Conservation (phyloP, 2,113 vertebrate species). For the Oncorhynchus kisutch region DNA sequence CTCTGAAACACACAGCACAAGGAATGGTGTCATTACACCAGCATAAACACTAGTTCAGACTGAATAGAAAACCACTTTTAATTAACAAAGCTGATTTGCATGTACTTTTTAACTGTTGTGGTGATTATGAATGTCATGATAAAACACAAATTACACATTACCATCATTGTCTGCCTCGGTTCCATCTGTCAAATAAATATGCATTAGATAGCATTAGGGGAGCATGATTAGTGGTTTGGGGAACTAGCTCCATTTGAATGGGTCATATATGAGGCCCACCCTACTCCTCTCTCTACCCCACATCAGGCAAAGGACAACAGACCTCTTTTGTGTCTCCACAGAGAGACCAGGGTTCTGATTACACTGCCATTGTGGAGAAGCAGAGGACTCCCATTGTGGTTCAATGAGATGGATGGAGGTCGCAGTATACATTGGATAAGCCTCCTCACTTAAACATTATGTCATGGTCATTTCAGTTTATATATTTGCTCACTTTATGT, state of each 20-base stretch:
- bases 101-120: background rate
- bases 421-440: background rate
- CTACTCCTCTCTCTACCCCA: background rate
- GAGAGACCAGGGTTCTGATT: background rate
- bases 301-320: background rate
- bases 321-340: background rate
- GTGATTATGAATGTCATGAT: background rate
- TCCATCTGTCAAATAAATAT: background rate
- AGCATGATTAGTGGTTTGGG: background rate
- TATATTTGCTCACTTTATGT: background rate
- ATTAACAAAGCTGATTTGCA: background rate
- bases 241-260: background rate
- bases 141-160: background rate
- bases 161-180: slow-evolving; percentile 1
- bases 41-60: background rate
- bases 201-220: background rate
- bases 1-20: background rate
- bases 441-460: background rate
- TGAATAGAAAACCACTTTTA: background rate
- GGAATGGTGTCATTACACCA: background rate
- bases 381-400: slow-evolving; percentile 2
- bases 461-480: background rate
- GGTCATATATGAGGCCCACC: too few relatives aligned
- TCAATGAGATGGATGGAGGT: background rate
- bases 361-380: background rate